Evolutionary conservation across 2,888 invertebrate genomes (phyloP).

Genomic region (Gisinianus flammeolus): DNA sequence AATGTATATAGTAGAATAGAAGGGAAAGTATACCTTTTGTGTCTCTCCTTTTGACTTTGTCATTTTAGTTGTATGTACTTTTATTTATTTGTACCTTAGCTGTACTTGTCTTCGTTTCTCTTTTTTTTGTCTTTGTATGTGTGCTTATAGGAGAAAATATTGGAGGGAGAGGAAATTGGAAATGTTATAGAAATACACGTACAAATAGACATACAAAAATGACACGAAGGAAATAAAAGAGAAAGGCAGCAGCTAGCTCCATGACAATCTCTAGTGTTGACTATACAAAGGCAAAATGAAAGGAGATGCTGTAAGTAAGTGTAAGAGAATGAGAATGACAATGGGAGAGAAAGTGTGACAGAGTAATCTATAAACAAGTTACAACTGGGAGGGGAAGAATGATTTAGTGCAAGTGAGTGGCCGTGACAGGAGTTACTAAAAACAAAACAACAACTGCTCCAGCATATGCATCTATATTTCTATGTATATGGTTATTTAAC

Average conservation of each 20-base stretch:
- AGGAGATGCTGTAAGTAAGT: too few relatives aligned
- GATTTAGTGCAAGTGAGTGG: constrained; percentile 18
- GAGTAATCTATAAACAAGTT: background rate
- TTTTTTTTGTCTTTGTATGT: background rate
- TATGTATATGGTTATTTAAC: background rate
- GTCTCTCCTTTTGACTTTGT: too few relatives aligned
- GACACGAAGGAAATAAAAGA: too few relatives aligned
- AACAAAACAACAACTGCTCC: background rate
- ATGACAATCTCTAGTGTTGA: too few relatives aligned
- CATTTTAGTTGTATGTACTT: too few relatives aligned
- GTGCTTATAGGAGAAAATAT: background rate
- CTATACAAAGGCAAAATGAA: too few relatives aligned
- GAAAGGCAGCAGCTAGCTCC: too few relatives aligned
- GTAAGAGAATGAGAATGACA: background rate
- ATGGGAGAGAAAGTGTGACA: background rate
- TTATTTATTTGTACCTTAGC: too few relatives aligned
- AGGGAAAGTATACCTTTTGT: too few relatives aligned
- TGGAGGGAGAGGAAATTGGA: constrained; percentile 64
- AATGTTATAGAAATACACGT: background rate
- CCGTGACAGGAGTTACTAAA: constrained; percentile 16
- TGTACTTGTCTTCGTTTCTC: background rate
- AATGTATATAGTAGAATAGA: background rate
- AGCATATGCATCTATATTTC: background rate
- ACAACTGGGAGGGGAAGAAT: constrained; percentile 1
- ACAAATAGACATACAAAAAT: too few relatives aligned